phyloP scores from a whole-genome alignment of 2,113 vertebrate species.

The Thunnus maccoyii region DNA sequence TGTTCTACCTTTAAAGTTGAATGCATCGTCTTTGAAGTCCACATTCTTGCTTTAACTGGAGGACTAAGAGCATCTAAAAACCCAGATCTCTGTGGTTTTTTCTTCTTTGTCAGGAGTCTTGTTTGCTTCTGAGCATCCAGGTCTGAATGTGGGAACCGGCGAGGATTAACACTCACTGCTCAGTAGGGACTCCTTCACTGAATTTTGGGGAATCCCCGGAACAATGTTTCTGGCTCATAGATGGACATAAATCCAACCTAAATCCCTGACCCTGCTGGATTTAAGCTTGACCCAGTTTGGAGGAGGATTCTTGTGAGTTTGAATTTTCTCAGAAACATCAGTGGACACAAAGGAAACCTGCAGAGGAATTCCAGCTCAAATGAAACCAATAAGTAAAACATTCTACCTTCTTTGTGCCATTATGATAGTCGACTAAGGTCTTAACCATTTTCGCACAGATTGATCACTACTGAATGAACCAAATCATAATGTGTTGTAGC shows the following conservation, averaged over 20 bases:
- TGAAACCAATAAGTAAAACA: background rate
- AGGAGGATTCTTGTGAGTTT: background rate
- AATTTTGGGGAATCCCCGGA: slow-evolving; percentile 16
- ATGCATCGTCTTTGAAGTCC: no score
- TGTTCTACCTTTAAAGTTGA: background rate
- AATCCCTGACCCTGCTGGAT: slow-evolving; percentile 43
- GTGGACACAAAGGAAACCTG: background rate
- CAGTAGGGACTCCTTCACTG: slow-evolving; percentile 10
- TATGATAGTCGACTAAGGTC: rapidly evolving
- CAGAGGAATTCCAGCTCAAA: background rate
- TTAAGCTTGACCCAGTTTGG: slow-evolving; percentile 7
- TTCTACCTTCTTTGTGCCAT: no score
- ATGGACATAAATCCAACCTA: slow-evolving; percentile 43
- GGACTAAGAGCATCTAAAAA: background rate
- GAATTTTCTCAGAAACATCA: slow-evolving; percentile 6
- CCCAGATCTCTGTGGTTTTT: background rate
- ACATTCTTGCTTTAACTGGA: slow-evolving; percentile 14
- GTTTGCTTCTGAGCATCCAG: background rate
- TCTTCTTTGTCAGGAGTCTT: background rate
- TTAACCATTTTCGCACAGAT: no score
- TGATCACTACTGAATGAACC: no score
- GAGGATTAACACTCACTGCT: slow-evolving; percentile 42
- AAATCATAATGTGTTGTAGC: no score
- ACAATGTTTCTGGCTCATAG: slow-evolving; percentile 38
- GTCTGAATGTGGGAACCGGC: slow-evolving; percentile 21